Evolutionary conservation across 92 coral and sea anemone genomes (phyloP).

Genomic region (Zoanthus sociatus): DNA sequence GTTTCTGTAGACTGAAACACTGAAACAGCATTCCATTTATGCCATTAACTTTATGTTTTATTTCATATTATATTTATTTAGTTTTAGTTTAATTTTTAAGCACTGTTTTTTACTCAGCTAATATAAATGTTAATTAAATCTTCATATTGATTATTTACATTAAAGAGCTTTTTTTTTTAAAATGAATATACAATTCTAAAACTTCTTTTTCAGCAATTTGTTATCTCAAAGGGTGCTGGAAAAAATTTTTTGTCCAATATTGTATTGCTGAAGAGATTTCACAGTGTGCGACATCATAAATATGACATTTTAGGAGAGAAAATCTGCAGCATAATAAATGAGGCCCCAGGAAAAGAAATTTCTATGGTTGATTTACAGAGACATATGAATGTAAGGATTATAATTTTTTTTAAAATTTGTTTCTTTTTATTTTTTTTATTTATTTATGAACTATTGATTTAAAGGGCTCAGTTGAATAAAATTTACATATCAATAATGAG

Average conservation of each 20-base stretch:
- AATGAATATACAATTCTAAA: neutral
- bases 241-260: slow-evolving; percentile 60
- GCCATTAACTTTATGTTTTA: no score
- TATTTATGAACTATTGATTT: no score
- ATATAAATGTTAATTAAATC: neutral
- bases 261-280: slow-evolving; percentile 72
- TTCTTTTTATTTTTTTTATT: no score
- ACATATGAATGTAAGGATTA: slow-evolving; percentile 35
- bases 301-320: slow-evolving; percentile 66
- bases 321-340: slow-evolving; percentile 57
- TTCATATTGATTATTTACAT: neutral
- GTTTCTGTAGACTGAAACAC: no score
- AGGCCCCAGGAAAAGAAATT: slow-evolving; percentile 70
- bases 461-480: no score
- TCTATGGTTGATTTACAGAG: slow-evolving; percentile 25
- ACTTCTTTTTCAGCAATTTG: slow-evolving; percentile 18
- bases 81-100: no score
- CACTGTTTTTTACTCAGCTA: neutral
- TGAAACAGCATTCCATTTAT: no score
- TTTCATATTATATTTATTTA: no score
- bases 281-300: slow-evolving; percentile 62
- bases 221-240: slow-evolving; percentile 29
- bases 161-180: neutral
- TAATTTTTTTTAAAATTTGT: neutral
- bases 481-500: no score